Evolutionary conservation across 2,797 vertebrate genomes (phyloP), one percentile per base, ranked within the genome.

Genomic region (Emys orbicularis): DNA sequence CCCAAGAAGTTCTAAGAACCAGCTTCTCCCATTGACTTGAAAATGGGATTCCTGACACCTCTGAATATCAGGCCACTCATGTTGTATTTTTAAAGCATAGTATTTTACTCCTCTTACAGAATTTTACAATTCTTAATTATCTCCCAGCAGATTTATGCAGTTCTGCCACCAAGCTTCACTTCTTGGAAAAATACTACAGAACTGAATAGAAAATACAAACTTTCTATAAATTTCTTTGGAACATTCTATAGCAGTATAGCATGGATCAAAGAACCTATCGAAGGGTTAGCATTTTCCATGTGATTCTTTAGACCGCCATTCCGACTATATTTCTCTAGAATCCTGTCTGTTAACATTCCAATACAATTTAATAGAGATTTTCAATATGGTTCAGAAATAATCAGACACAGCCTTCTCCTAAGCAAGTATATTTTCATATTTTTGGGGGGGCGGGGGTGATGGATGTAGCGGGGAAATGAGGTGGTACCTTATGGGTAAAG

Each of bases 41-140:
- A 65, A 83, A 82, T 16, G 11, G 25, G 47, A 5, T 83, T 19
- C 12, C 77, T 53, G 16, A 6, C 44, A 34, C 25, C 13, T 93
- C 65, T 76, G n/a, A 93, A 9, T 1, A 8, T 5, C 37, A 76
- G 34, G 6, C n/a, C 84, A 1, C n/a, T 23, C 15, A 12, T 3
- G 80, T 83, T 74, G 19, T 41, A 72, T 41, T 72, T 41, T 41
- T 37, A 72, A 41, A 72, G 34, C n/a, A 61, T 41, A 23, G 49
- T 94, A 88, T 94, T 97, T 92, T 96, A 96, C 93, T 96, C 87
- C 95, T 97, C 96, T 96, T 96, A 95, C 74, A 0, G 89, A 93
- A 54, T 96, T 96, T 97, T 97, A 86, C 88, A 83, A 92, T 91
- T 68, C 89, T 95, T 97, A 97, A 96, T 95, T 90, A 95, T 86